A percentile compares a stretch with the other conserved stretches of the same genome.
Evolutionary conservation across 2,113 vertebrate species (phyloP).

Genomic region (Neodontobutis hainanensis): DNA sequence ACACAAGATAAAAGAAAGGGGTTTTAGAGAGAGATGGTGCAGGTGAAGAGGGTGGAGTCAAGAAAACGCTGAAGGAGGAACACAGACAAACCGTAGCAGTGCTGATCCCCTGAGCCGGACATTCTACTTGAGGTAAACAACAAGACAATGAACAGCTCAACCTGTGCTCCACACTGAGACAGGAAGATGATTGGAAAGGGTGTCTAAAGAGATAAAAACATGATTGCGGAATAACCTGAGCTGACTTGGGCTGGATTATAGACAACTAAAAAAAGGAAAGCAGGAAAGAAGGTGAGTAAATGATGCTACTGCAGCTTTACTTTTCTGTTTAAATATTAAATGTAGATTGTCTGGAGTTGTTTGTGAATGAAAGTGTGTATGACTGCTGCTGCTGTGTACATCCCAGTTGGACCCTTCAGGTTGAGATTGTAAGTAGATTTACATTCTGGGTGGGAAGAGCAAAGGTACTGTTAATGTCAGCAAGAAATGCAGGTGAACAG

Average conservation of each 20-base stretch:
- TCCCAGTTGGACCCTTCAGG: background rate
- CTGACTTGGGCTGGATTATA: background rate
- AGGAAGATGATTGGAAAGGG: slow-evolving; percentile 24
- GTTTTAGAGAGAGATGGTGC: slow-evolving; percentile 9
- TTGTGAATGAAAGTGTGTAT: background rate
- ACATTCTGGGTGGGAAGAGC: slow-evolving; percentile 24
- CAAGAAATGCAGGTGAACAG: slow-evolving; percentile 71
- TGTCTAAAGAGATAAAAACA: slow-evolving; percentile 14
- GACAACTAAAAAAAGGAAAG: slow-evolving; percentile 22
- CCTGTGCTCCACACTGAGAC: slow-evolving; percentile 6
- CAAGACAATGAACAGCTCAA: slow-evolving; percentile 48
- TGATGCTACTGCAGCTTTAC: too few species aligned
- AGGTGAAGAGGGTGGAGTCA: slow-evolving; percentile 68
- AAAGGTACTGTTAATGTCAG: slow-evolving; percentile 1
- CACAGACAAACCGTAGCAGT: slow-evolving; percentile 57
- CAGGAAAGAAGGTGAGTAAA: slow-evolving; percentile 42
- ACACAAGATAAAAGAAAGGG: slow-evolving; percentile 29
- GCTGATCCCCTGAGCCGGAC: slow-evolving; percentile 50
- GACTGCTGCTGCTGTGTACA: background rate
- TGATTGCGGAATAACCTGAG: slow-evolving; percentile 25
- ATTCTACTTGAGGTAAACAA: slow-evolving; percentile 35
- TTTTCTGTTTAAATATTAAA: slow-evolving; percentile 2
- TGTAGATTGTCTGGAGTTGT: background rate
- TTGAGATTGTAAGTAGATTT: slow-evolving; percentile 17
- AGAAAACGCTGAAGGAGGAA: slow-evolving; percentile 48